Conservation (phyloP, 2,888 invertebrate genomes). For the Eristalis pertinax region DNA sequence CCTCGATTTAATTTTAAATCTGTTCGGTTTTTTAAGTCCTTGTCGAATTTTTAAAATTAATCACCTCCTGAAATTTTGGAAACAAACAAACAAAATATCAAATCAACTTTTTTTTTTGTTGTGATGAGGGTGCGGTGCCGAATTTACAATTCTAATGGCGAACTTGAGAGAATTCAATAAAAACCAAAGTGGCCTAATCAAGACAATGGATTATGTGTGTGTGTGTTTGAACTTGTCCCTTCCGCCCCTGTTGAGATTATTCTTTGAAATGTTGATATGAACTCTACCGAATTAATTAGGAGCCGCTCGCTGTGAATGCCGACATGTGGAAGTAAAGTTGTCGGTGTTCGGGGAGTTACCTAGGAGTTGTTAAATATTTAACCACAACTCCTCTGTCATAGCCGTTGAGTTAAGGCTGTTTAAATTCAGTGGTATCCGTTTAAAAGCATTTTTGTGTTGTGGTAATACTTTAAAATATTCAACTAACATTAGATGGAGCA, state of each 20-base stretch:
- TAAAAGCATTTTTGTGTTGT: neutral
- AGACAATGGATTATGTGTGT: neutral
- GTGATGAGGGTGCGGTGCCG: too few species aligned
- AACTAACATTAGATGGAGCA: neutral
- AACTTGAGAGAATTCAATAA: constrained; percentile 23
- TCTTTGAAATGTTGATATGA: neutral
- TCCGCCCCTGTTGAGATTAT: neutral
- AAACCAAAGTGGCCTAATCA: neutral
- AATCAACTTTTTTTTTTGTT: neutral
- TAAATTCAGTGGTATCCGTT: neutral
- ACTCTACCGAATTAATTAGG: neutral
- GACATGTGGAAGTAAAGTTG: neutral
- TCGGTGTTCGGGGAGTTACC: neutral
- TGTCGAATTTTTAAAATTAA: constrained; percentile 18
- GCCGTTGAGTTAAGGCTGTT: neutral
- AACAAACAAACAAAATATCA: neutral
- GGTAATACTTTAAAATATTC: neutral
- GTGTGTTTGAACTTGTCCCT: neutral
- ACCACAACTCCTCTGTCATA: neutral
- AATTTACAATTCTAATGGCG: constrained; percentile 8
- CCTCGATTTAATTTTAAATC: constrained; percentile 20
- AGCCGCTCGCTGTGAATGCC: neutral
- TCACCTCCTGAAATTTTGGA: neutral
- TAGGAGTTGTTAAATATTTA: neutral
- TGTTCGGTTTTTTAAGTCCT: neutral